These are phyloP conservation scores for Atethmia centrago DNA, from an alignment of 2,888 invertebrate species.

Conservation along the genomic window DNA sequence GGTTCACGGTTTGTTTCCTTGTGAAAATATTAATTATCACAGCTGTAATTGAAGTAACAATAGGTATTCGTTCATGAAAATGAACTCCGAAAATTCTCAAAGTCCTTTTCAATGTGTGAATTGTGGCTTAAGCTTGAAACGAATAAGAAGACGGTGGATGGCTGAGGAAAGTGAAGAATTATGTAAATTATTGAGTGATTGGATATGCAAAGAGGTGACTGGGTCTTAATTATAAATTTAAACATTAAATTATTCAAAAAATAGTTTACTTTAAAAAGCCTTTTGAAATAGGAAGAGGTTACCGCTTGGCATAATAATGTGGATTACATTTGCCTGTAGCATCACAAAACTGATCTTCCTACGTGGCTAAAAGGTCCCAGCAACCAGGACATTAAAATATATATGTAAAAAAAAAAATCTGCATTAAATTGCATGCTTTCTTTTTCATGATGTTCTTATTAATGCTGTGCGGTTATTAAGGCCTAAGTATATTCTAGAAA, in stretches of 20 bases:
- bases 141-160: slow-evolving; percentile 9
- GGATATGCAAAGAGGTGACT: slow-evolving; percentile 32
- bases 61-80: slow-evolving; percentile 1
- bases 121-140: slow-evolving; percentile 3
- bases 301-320: neutral
- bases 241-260: neutral
- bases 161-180: slow-evolving; percentile 28
- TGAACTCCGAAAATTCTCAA: neutral
- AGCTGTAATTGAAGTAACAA: neutral
- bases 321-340: neutral
- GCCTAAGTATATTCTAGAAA: neutral
- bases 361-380: too few species aligned
- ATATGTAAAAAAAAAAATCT: too few species aligned
- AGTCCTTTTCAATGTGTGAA: slow-evolving; percentile 18
- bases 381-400: too few species aligned
- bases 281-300: neutral
- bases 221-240: neutral
- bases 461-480: neutral
- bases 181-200: slow-evolving; percentile 31
- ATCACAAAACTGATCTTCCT: neutral
- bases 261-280: neutral
- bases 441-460: neutral
- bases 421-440: neutral
- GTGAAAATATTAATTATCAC: neutral
- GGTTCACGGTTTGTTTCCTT: slow-evolving; percentile 1